These are phyloP conservation scores for Drosophila yakuba DNA, from an alignment of 1,140 invertebrate species.

Conservation along the genomic window DNA sequence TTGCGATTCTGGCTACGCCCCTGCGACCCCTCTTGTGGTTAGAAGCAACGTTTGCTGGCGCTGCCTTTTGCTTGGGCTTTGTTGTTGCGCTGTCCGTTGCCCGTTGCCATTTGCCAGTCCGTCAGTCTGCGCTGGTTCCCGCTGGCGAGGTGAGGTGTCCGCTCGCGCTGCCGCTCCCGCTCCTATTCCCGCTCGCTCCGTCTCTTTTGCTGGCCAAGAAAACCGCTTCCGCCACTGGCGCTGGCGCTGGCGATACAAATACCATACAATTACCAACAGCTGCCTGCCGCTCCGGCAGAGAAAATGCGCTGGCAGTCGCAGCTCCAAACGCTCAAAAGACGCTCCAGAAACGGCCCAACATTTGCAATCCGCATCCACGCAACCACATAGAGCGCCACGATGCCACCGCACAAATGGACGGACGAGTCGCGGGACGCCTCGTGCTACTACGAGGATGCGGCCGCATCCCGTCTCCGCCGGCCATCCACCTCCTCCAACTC, in stretches of 20 bases:
- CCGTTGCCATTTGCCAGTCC: constrained; percentile 42
- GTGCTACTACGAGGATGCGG: constrained; percentile 59
- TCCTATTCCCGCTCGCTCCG: constrained; percentile 5
- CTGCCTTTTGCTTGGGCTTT: constrained; percentile 59
- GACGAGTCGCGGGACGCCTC: constrained; percentile 70
- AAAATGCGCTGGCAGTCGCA: constrained; percentile 68
- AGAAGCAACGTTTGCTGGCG: constrained; percentile 38
- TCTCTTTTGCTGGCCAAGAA: background rate
- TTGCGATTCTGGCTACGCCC: background rate
- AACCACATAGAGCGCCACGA: constrained; percentile 9
- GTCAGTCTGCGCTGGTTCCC: constrained; percentile 55
- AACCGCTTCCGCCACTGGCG: background rate
- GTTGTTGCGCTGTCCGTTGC: constrained; percentile 48
- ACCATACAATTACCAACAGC: constrained; percentile 1
- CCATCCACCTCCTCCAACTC: constrained; percentile 39
- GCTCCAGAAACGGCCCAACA: background rate
- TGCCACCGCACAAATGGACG: constrained; percentile 71
- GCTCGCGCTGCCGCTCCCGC: constrained; percentile 9
- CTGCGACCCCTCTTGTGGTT: constrained; percentile 25
- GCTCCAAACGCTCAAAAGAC: constrained; percentile 23
- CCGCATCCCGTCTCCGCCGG: constrained; percentile 11
- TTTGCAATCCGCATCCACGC: background rate
- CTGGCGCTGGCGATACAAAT: background rate
- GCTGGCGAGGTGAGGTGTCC: constrained; percentile 61
- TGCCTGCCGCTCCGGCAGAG: constrained; percentile 34